Conservation (phyloP, 2,888 invertebrate genomes). For the Drosophila bunnanda region DNA sequence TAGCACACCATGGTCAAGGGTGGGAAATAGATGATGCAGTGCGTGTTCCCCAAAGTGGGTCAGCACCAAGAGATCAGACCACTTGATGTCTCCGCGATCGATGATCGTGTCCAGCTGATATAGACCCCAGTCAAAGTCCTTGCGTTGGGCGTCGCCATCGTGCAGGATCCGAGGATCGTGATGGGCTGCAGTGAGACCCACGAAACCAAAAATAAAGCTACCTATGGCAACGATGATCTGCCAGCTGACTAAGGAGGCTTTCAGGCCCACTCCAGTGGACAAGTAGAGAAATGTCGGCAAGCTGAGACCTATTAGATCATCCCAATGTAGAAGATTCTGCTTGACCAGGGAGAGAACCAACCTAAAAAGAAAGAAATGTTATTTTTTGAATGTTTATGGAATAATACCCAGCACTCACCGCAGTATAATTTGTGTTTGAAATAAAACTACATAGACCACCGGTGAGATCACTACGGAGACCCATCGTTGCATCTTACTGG, state of each 20-base stretch:
- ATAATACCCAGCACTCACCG: slow-evolving; percentile 47
- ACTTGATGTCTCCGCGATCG: slow-evolving; percentile 89
- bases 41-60: slow-evolving; percentile 91
- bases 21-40: slow-evolving; percentile 92
- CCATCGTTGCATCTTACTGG: slow-evolving; percentile 85
- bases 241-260: slow-evolving; percentile 84
- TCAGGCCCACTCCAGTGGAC: slow-evolving; percentile 66
- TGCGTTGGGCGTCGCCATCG: slow-evolving; percentile 88
- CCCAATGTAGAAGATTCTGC: slow-evolving; percentile 72
- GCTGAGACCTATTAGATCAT: slow-evolving; percentile 83
- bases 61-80: slow-evolving; percentile 88
- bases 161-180: slow-evolving; percentile 91
- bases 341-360: slow-evolving; percentile 55
- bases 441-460: slow-evolving; percentile 62
- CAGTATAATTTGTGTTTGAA: slow-evolving; percentile 45
- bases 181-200: slow-evolving; percentile 90
- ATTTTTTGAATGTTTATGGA: not conserved
- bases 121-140: slow-evolving; percentile 89
- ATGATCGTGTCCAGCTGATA: slow-evolving; percentile 90
- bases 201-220: slow-evolving; percentile 87
- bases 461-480: slow-evolving; percentile 86
- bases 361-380: slow-evolving; percentile 34
- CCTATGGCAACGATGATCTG: slow-evolving; percentile 85
- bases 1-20: slow-evolving; percentile 90
- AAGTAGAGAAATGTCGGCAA: slow-evolving; percentile 84